Evolutionary conservation across 2,113 vertebrate species (phyloP).

Genomic region (Ophthalmolycus amberensis): DNA sequence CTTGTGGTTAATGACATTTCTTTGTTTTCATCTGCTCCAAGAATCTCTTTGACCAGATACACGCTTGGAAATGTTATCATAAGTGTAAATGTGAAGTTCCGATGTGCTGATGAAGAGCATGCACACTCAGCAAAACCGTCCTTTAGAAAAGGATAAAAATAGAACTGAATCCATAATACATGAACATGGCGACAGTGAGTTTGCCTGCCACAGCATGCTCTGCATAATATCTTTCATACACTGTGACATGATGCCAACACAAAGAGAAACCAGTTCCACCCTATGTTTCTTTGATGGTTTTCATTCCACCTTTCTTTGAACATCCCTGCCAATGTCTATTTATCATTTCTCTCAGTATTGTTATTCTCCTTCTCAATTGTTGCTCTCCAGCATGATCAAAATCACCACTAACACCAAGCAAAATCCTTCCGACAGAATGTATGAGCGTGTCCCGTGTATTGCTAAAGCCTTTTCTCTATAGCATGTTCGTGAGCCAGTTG

Average conservation of each 20-base stretch:
- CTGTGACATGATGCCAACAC: slow-evolving; percentile 5
- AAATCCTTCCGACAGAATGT: not conserved
- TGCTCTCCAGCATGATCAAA: not conserved
- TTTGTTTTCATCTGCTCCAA: not conserved
- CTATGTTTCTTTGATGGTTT: not conserved
- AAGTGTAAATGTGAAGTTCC: not conserved
- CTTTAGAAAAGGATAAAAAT: slow-evolving; percentile 21
- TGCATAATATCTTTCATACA: not conserved
- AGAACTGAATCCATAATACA: slow-evolving; percentile 46
- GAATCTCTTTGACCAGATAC: too few species aligned
- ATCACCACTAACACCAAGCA: not conserved
- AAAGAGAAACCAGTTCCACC: slow-evolving; percentile 7
- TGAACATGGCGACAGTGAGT: slow-evolving; percentile 10
- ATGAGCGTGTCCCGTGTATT: too few species aligned
- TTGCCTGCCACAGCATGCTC: slow-evolving; percentile 25
- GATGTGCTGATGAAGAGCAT: slow-evolving; percentile 8
- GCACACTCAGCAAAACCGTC: slow-evolving; percentile 5
- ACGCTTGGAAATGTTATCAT: not conserved
- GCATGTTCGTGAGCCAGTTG: not conserved
- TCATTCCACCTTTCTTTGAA: not conserved
- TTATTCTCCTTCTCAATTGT: slow-evolving; percentile 1
- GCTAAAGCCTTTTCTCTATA: not conserved
- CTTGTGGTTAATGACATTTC: not conserved
- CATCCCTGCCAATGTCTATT: slow-evolving; percentile 1
- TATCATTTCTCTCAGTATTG: slow-evolving; percentile 14